Conservation (phyloP, 2,888 invertebrate species). For the Opisthograptis luteolata region DNA sequence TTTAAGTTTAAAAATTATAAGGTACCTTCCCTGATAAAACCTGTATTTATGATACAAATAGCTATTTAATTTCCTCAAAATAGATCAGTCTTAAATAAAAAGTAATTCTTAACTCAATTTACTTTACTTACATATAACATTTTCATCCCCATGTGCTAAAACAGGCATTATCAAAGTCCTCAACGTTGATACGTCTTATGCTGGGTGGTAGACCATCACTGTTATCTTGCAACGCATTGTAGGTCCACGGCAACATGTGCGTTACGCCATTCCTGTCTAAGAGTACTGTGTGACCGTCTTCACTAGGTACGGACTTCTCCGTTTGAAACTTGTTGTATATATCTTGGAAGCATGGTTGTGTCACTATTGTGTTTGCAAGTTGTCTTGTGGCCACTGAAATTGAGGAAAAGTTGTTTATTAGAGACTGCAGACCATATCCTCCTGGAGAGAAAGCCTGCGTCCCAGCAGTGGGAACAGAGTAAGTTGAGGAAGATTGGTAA, state of each 20-base stretch:
- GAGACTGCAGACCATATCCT: too few species aligned
- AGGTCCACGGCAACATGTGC: constrained; percentile 82
- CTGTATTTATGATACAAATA: too few species aligned
- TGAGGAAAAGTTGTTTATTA: constrained; percentile 2
- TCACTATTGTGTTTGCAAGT: constrained; percentile 28
- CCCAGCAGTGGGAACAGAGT: too few species aligned
- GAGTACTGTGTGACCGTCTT: constrained; percentile 50
- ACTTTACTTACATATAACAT: not conserved
- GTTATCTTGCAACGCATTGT: constrained; percentile 74
- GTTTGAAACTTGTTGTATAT: constrained; percentile 61
- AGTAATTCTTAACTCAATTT: not conserved
- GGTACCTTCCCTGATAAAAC: too few species aligned
- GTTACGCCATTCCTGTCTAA: constrained; percentile 66
- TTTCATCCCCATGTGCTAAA: constrained; percentile 83
- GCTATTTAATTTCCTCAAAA: too few species aligned
- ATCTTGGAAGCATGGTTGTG: constrained; percentile 62
- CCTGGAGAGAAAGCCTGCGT: too few species aligned
- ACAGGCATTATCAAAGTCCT: constrained; percentile 76
- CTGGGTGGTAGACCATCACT: constrained; percentile 85
- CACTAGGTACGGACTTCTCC: constrained; percentile 44
- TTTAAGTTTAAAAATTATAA: too few species aligned
- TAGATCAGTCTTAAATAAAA: too few species aligned
- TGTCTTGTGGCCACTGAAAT: constrained; percentile 61
- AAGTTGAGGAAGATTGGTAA: too few species aligned
- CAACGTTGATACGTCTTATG: constrained; percentile 79